Conservation (phyloP, 2,797 vertebrate species). For the Pangasius sanitwongsei region DNA sequence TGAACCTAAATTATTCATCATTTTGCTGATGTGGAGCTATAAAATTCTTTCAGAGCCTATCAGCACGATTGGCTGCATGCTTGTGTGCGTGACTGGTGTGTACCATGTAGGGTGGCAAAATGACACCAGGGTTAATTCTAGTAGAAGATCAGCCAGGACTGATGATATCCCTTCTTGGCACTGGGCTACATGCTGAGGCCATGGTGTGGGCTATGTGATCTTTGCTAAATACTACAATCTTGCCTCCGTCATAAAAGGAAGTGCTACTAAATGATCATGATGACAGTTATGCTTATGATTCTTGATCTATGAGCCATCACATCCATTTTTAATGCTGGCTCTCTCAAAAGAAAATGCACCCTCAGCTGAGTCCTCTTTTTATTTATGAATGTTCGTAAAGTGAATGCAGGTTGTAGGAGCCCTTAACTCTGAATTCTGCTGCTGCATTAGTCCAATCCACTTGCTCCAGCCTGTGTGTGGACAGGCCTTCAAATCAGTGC, state of each 20-base stretch:
- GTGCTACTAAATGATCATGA: background rate
- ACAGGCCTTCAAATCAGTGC: constrained; percentile 23
- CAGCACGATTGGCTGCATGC: constrained; percentile 43
- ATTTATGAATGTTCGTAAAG: constrained; percentile 22
- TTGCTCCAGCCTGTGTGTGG: constrained; percentile 15
- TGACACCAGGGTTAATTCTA: constrained; percentile 24
- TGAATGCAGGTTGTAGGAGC: background rate
- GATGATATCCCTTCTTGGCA: constrained; percentile 3
- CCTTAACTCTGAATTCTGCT: background rate
- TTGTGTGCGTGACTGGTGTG: background rate
- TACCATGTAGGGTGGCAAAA: background rate
- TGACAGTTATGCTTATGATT: constrained; percentile 6
- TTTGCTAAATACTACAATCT: constrained; percentile 21
- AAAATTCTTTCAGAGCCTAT: constrained; percentile 60
- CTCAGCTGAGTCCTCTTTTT: constrained; percentile 12
- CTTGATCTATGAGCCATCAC: background rate
- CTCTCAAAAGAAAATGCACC: constrained; percentile 1
- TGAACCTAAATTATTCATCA: constrained; percentile 73
- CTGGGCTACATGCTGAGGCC: background rate
- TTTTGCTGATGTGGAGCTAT: constrained; percentile 58
- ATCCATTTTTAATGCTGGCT: constrained; percentile 26
- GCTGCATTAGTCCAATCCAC: constrained; percentile 24
- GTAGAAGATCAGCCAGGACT: constrained; percentile 24
- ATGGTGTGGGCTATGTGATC: background rate
- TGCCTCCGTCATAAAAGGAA: background rate